Conservation (phyloP, 2,113 vertebrate species). For the Pithys albifrons region DNA sequence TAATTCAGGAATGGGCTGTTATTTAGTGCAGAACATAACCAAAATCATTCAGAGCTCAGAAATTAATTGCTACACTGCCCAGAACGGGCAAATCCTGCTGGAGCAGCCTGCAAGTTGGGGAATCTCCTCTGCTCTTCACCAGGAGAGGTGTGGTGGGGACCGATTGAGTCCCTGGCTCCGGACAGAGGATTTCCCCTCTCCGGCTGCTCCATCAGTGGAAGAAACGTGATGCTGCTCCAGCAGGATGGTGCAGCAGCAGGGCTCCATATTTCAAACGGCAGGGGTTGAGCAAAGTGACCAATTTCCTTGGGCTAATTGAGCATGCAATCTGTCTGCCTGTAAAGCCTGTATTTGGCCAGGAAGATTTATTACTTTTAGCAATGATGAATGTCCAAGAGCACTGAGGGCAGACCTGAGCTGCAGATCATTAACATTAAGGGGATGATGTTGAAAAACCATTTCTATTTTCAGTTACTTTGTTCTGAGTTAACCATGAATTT, state of each 20-base stretch:
- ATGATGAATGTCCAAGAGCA: conserved; percentile 52
- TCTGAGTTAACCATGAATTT: conserved; percentile 45
- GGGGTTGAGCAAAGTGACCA: conserved; percentile 62
- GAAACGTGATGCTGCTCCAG: neutral
- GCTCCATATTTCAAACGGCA: conserved; percentile 50
- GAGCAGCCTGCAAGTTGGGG: neutral
- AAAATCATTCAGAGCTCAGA: neutral
- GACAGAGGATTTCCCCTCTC: neutral
- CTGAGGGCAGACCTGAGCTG: conserved; percentile 44
- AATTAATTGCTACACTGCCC: neutral
- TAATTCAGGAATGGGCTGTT: conserved; percentile 15
- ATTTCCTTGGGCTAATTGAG: conserved; percentile 69
- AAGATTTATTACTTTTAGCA: conserved; percentile 66
- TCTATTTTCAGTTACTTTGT: conserved; percentile 63
- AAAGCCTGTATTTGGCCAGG: conserved; percentile 59
- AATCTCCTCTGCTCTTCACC: neutral
- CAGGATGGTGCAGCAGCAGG: neutral
- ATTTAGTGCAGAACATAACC: neutral
- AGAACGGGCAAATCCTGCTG: neutral
- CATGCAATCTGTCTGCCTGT: conserved; percentile 63
- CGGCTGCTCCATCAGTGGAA: neutral
- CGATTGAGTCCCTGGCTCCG: neutral
- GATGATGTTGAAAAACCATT: conserved; percentile 41
- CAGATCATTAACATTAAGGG: conserved; percentile 66
- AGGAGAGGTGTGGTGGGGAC: neutral